Base-by-base conservation (phyloP, 2,797 vertebrate genomes). In the Buphagus erythrorhynchus region DNA sequence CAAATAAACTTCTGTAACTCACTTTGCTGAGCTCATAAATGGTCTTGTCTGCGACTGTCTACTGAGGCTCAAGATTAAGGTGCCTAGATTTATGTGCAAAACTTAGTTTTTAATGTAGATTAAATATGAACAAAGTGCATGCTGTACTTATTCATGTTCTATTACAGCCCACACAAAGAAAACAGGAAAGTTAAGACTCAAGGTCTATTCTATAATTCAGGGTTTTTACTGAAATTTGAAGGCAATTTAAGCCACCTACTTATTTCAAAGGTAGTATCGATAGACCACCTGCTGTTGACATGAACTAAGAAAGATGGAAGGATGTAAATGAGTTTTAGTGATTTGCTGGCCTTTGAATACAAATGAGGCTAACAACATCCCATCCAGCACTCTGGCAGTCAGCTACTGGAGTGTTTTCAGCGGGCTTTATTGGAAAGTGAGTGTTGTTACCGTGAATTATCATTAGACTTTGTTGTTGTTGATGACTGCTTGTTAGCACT, bases 261-360 rank as follows among this genome's bases (percentile, higher is more conserved):
- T 99, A 98, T 99, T 98, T 98, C 96, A 97, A 98, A 99, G 98
- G 98, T 99, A 97, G 97, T 98, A 97, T 98, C 97, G 98, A 98
- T 98, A 98, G 98, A 98, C 98, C 98, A 97, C 98, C 98, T 98
- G 97, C 98, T 98, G 98, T 98, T 98, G 98, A 92, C 93, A 95
- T 83, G 93, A 96, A 81, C 97, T 98, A 98, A 99, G 98, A 98
- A 98, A 98, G 98, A 98, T 98, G 94, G 96, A 96, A 98, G 97
- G 98, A 98, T 99, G 98, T 98, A 99, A 99, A 99, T 99, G 98
- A 99, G 98, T 98, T 98, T 98, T 98, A 98, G 98, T 98, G 98
- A 98, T 98, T 98, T 98, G 97, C 94, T 94, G 98, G 98, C 97
- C 97, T 98, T 97, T 98, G 99, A 99, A 99, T 99, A 98, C 98